These are phyloP conservation scores for Charaxes varanes DNA, from an alignment of 1,140 invertebrate genomes.

Conservation along the genomic window DNA sequence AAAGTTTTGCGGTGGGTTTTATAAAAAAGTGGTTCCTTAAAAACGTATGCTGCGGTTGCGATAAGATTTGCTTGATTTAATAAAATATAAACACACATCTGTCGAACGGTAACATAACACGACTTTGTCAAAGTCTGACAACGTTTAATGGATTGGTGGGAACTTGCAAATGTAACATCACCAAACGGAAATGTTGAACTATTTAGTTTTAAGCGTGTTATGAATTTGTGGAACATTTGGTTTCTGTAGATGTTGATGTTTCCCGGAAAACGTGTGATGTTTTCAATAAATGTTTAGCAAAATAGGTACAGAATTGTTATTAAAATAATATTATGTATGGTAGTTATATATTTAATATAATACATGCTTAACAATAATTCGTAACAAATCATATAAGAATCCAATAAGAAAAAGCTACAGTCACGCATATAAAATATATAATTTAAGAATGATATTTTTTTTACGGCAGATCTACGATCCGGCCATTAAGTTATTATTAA, in stretches of 20 bases:
- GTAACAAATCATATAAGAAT: too few species aligned
- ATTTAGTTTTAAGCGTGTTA: slow-evolving; percentile 42
- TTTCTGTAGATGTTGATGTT: slow-evolving; percentile 32
- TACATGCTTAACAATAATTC: too few species aligned
- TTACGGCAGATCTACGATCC: too few species aligned
- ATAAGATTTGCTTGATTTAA: slow-evolving; percentile 43
- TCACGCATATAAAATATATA: too few species aligned
- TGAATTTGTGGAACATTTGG: slow-evolving; percentile 30
- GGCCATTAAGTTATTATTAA: too few species aligned
- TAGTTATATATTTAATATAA: too few species aligned
- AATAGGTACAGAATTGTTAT: too few species aligned
- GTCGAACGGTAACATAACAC: slow-evolving; percentile 42
- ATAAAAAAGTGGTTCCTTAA: slow-evolving; percentile 19
- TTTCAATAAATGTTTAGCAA: slow-evolving; percentile 5
- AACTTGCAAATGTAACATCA: slow-evolving; percentile 37
- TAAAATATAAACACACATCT: slow-evolving; percentile 51
- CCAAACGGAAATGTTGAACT: slow-evolving; percentile 47
- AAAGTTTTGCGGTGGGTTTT: slow-evolving; percentile 37
- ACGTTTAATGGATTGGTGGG: slow-evolving; percentile 40
- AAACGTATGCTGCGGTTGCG: slow-evolving; percentile 38
- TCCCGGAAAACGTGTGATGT: slow-evolving; percentile 5
- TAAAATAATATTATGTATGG: too few species aligned
- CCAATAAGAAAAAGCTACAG: too few species aligned
- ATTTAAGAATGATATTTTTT: too few species aligned
- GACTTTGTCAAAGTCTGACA: slow-evolving; percentile 34